These are phyloP conservation scores for Mimumesa dahlbomi DNA, from an alignment of 2,888 invertebrate genomes.

Conservation along the genomic window DNA sequence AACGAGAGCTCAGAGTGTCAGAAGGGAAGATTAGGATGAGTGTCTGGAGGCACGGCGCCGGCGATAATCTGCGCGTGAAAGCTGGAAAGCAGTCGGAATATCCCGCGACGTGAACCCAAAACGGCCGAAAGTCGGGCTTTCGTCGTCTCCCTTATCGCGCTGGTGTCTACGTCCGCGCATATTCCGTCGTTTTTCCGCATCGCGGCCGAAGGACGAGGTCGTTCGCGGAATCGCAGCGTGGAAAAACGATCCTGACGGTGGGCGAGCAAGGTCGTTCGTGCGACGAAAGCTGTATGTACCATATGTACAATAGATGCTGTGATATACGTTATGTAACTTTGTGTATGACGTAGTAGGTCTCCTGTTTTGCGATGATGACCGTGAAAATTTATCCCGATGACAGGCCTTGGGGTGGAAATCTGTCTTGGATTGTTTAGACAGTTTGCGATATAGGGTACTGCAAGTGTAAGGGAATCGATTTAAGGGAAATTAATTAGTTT, in stretches of 20 bases:
- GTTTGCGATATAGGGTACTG: too few species aligned
- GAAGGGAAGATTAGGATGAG: conserved; percentile 30
- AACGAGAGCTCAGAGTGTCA: not conserved
- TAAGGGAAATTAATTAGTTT: too few species aligned
- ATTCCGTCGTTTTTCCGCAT: conserved; percentile 17
- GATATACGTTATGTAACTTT: too few species aligned
- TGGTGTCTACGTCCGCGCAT: not conserved
- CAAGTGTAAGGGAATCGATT: too few species aligned
- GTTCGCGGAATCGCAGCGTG: conserved; percentile 23
- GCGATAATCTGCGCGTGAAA: conserved; percentile 37
- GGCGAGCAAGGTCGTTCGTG: conserved; percentile 43
- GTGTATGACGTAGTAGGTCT: too few species aligned
- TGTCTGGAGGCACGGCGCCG: conserved; percentile 11
- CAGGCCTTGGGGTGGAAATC: too few species aligned
- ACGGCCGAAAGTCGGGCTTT: conserved; percentile 12
- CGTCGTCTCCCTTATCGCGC: conserved; percentile 30
- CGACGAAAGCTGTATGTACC: not conserved
- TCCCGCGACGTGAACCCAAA: conserved; percentile 10
- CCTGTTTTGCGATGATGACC: too few species aligned
- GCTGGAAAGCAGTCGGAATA: conserved; percentile 13
- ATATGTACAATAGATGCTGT: too few species aligned
- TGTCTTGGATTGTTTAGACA: too few species aligned
- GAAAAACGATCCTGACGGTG: conserved; percentile 9
- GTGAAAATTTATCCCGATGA: too few species aligned
- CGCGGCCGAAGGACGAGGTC: conserved; percentile 13